phyloP scores from a whole-genome alignment of 2,797 vertebrate genomes.

The Fistularia tabacaria region DNA sequence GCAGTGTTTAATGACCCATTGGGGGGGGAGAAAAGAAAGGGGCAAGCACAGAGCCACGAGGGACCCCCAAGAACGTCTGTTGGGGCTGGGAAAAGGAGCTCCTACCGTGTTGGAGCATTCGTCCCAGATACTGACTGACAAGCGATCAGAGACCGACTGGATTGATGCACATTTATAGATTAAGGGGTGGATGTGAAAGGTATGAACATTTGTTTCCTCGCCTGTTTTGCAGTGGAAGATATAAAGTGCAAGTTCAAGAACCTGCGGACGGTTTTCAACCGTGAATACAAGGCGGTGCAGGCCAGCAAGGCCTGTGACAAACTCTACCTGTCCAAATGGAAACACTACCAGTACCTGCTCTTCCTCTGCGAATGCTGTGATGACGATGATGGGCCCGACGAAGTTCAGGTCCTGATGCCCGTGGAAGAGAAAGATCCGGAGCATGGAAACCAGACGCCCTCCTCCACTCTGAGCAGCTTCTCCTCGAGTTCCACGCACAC shows the following conservation, averaged over 20 bases:
- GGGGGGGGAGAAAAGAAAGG: no score
- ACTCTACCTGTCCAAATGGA: slow-evolving; percentile 55
- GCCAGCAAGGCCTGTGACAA: slow-evolving; percentile 18
- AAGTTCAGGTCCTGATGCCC: slow-evolving; percentile 7
- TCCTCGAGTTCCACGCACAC: slow-evolving; percentile 25
- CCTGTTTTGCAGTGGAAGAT: slow-evolving; percentile 51
- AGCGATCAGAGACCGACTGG: no score
- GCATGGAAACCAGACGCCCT: neutral
- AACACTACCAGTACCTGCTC: slow-evolving; percentile 60
- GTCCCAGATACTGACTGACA: no score
- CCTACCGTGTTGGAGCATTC: no score
- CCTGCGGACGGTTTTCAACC: slow-evolving; percentile 59
- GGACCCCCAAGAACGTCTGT: no score
- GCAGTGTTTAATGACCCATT: no score
- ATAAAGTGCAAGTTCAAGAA: slow-evolving; percentile 65
- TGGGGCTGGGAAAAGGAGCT: no score
- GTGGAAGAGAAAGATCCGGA: slow-evolving; percentile 29
- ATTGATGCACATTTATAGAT: no score
- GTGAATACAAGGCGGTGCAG: slow-evolving; percentile 47
- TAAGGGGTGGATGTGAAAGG: no score
- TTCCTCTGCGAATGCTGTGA: slow-evolving; percentile 56
- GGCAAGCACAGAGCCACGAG: no score
- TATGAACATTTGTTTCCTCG: neutral
- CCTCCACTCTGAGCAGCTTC: slow-evolving; percentile 26
- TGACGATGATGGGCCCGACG: slow-evolving; percentile 30